Evolutionary conservation across 1,140 invertebrate genomes (phyloP), one percentile per base, ranked within the genome.

Genomic region (Eufriesea mexicana): DNA sequence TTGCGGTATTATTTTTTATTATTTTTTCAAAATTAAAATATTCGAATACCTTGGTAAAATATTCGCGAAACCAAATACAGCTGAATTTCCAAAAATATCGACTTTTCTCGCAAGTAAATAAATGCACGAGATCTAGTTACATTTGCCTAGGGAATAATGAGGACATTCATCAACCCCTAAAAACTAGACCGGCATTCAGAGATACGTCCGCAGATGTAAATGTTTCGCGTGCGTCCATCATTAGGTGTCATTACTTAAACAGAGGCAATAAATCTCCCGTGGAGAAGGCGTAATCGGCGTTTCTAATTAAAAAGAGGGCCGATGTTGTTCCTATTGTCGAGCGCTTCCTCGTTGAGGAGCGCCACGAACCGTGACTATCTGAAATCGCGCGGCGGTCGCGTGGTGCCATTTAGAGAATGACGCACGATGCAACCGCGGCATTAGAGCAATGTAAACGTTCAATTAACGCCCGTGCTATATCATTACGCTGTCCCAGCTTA

Each of bases 401-500:
- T 66, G 71, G 59, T 81, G 73, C 71, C 71, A 67, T 81, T 81
- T 81, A 81, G 42, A 64, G 71, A 81, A 81, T 81, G 70, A 81
- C 79, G 79, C 72, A 81, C 79, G 79, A 81, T 75, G 72, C 51
- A 75, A 66, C 71, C 79, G 61, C 79, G 18, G 57, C 79, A 75
- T 75, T 81, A 81, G 72, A 75, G 79, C 73, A 75, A 81, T 75
- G 55, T 81, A 81, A 81, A 74, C 79, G 59, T 81, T 75, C 79
- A 81, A 81, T 81, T 81, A 81, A 75, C 79, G 51, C 79, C 42
- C 71, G 71, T 66, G 61, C 61, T 75, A 54, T 75, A 55, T 75
- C 72, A 81, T 81, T 81, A 81, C 62, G 9, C 45, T 61, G 68
- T 72, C 45, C 16, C 55, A 7, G 57, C 16, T 51, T 61, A 23